Percentiles rank a stretch among this genome's conserved stretches.
Conservation (phyloP, 2,113 vertebrate species). For the Plecotus auritus region DNA sequence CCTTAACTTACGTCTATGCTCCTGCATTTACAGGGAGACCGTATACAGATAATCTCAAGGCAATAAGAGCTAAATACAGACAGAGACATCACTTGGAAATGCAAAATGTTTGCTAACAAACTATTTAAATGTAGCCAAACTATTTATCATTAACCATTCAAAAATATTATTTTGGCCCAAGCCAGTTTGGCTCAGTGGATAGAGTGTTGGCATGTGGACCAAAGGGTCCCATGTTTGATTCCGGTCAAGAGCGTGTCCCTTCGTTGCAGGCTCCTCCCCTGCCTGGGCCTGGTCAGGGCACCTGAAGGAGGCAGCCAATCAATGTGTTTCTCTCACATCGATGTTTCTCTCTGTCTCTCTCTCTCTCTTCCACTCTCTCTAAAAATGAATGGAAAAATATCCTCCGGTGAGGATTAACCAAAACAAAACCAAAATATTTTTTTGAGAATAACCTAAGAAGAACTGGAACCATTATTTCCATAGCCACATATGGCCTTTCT, state of each 20-base stretch:
- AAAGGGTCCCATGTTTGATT: too few species aligned
- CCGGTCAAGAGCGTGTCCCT: too few species aligned
- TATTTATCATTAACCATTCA: background rate
- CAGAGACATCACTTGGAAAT: background rate
- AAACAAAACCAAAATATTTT: background rate
- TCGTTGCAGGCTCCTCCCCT: too few species aligned
- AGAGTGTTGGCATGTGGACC: too few species aligned
- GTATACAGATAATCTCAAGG: background rate
- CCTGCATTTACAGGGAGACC: background rate
- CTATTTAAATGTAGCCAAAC: background rate
- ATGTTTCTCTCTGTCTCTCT: too few species aligned
- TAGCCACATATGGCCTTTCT: background rate
- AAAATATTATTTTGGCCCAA: background rate
- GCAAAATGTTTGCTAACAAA: background rate
- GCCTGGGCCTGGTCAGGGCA: too few species aligned
- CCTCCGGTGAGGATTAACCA: too few species aligned
- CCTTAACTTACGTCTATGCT: background rate
- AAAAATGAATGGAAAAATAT: too few species aligned
- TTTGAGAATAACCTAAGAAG: background rate
- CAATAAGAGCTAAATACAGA: fast-evolving
- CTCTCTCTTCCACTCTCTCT: too few species aligned
- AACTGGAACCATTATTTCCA: background rate
- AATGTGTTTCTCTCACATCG: too few species aligned
- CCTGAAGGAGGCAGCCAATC: too few species aligned
- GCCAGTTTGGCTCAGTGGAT: too few species aligned